Percentiles rank a stretch among this genome's conserved stretches.
These are phyloP conservation scores for Phyllostomus discolor DNA, from an alignment of 2,113 vertebrate species.

Conservation along the genomic window DNA sequence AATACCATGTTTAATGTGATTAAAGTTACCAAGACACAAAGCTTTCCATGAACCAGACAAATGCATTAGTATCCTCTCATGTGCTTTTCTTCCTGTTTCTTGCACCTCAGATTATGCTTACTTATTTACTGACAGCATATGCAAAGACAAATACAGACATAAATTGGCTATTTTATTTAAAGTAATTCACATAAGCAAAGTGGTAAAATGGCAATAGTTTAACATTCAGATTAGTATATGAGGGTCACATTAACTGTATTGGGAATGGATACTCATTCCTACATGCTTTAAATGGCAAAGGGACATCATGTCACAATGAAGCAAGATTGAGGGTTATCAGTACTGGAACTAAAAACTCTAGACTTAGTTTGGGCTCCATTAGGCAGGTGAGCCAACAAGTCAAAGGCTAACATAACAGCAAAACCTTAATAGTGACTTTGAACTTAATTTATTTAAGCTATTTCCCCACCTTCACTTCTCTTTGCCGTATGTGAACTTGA, in stretches of 20 bases:
- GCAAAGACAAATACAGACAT: background rate
- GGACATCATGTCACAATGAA: background rate
- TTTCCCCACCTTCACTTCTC: background rate
- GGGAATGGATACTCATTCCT: too few species aligned
- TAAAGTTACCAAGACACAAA: background rate
- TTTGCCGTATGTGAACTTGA: background rate
- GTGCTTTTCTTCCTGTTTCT: background rate
- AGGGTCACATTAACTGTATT: background rate
- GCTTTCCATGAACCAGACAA: background rate
- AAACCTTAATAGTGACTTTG: background rate
- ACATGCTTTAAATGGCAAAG: background rate
- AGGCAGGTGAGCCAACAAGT: background rate
- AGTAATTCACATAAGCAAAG: background rate
- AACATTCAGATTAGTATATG: background rate
- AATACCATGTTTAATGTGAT: background rate
- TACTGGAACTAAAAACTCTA: background rate
- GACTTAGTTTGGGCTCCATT: background rate
- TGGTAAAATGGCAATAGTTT: background rate
- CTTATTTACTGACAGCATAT: background rate
- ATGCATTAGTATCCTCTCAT: background rate
- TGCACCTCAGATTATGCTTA: background rate
- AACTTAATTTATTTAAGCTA: background rate
- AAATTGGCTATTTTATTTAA: background rate
- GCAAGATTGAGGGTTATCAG: background rate
- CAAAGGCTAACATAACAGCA: background rate